Evolutionary conservation across 2,797 vertebrate species (phyloP).

Genomic region (Chelidonichthys spinosus): DNA sequence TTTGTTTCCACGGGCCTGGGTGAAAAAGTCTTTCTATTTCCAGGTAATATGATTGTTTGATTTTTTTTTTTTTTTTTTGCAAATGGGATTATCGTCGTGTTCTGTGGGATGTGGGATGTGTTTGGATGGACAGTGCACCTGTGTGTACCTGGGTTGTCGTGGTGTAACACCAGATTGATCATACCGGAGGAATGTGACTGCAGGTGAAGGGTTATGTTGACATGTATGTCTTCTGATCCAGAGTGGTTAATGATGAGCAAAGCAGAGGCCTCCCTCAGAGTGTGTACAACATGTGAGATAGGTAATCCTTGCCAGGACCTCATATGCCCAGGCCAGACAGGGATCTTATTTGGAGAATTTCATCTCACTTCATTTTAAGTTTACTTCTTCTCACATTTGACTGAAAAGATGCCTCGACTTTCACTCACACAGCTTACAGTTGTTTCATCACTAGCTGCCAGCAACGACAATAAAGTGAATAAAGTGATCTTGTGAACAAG

Average conservation of each 20-base stretch:
- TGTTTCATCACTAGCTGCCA: conserved; percentile 18
- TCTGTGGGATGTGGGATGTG: background rate
- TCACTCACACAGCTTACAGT: background rate
- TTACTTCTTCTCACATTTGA: conserved; percentile 11
- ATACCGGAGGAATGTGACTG: conserved; percentile 53
- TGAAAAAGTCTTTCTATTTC: conserved; percentile 88
- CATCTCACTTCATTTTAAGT: background rate
- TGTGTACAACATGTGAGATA: background rate
- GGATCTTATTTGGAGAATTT: background rate
- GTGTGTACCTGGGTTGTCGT: conserved; percentile 4
- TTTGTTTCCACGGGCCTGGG: conserved; percentile 92
- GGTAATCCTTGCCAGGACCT: conserved; percentile 3
- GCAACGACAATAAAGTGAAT: conserved; percentile 22
- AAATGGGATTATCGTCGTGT: background rate
- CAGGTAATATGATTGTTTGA: conserved; percentile 82
- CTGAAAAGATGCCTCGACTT: conserved; percentile 4
- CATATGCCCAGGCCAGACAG: background rate
- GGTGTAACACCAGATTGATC: conserved; percentile 55
- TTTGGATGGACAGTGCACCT: background rate
- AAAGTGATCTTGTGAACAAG: conserved; percentile 35
- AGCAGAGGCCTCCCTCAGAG: conserved; percentile 4
- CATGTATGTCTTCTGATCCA: conserved; percentile 6
- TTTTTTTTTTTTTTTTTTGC: background rate
- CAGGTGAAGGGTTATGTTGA: conserved; percentile 7
- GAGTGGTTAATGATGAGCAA: background rate